Base-by-base conservation (phyloP, 2,888 invertebrate species). In the Plemyria rubiginata region DNA sequence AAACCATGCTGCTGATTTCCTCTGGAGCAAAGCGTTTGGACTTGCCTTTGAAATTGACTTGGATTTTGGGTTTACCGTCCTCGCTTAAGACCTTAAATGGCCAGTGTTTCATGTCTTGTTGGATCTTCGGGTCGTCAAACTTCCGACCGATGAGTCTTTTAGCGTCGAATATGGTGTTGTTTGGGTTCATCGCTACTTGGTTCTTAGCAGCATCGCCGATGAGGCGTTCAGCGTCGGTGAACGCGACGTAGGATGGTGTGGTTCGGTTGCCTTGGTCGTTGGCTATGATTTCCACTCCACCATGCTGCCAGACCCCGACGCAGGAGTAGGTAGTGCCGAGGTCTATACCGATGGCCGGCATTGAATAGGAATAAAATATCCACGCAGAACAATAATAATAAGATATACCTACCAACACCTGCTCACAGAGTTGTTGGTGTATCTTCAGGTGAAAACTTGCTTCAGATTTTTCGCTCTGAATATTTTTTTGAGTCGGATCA, bases 121-220 rank as follows among this genome's bases (percentile, higher is more conserved):
- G 96, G 29, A 97, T 96, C 73, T 95, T 95, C 75, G 92, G 92
- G 76, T 97, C 97, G 67, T 95, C 94, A 81, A 93, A 97, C 70
- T 95, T 95, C 54, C 97, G 94, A 0, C 97, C 97, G 76, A 97
- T 97, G 62, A 98, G 87, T 57, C 97, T 94, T 80, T 97, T 97
- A 8, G 96, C 96, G 79, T 97, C 96, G 76, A 97, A 97, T 7
- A 96, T 95, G 0, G 96, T 96, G 84, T 96, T 96, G 67, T 81
- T 91, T 2, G 96, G 96, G 80, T 96, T 96, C 91, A 95, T 88
- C 40, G 95, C 95, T 43, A 95, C 95, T 82, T 95, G 94, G 81
- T 95, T 95, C 80, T 95, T 95, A 7, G 95, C 95, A 4, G 95
- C 95, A 74, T 95, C 95, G 49, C 95, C 95, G 62, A 95, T 94